Conservation (phyloP, 2,797 vertebrate species). For the Gastrophryne carolinensis region DNA sequence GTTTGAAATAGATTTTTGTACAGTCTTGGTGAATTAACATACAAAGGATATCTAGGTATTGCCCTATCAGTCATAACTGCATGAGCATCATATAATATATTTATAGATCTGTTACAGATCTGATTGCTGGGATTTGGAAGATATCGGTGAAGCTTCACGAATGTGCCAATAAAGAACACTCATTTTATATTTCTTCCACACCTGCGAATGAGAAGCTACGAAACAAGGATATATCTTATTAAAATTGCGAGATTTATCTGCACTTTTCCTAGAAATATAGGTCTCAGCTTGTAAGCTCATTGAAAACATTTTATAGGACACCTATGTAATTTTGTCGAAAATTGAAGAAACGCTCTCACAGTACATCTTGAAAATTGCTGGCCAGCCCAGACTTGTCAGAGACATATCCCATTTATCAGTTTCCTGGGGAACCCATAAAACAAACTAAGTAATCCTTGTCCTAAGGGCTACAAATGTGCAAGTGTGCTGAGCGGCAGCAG, state of each 20-base stretch:
- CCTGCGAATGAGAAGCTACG: conserved; percentile 3
- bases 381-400: conserved; percentile 44
- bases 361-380: conserved; percentile 38
- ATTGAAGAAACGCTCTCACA: conserved; percentile 17
- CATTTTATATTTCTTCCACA: conserved; percentile 8
- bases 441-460: conserved; percentile 23
- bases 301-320: conserved; percentile 37
- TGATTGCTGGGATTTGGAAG: not conserved
- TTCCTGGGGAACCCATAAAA: conserved; percentile 40
- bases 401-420: conserved; percentile 20
- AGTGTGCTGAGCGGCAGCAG: not conserved
- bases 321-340: conserved; percentile 37
- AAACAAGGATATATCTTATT: not conserved
- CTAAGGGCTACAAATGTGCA: conserved; percentile 34
- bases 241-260: conserved; percentile 34
- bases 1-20: too few relatives aligned
- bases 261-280: conserved; percentile 13
- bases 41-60: too few relatives aligned
- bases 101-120: not conserved
- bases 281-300: conserved; percentile 28
- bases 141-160: not conserved
- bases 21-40: too few relatives aligned
- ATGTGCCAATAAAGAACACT: conserved; percentile 1
- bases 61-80: too few relatives aligned
- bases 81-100: not conserved